These are phyloP conservation scores for Onychorhynchus coronatus DNA, from an alignment of 2,113 vertebrate species.

Conservation along the genomic window DNA sequence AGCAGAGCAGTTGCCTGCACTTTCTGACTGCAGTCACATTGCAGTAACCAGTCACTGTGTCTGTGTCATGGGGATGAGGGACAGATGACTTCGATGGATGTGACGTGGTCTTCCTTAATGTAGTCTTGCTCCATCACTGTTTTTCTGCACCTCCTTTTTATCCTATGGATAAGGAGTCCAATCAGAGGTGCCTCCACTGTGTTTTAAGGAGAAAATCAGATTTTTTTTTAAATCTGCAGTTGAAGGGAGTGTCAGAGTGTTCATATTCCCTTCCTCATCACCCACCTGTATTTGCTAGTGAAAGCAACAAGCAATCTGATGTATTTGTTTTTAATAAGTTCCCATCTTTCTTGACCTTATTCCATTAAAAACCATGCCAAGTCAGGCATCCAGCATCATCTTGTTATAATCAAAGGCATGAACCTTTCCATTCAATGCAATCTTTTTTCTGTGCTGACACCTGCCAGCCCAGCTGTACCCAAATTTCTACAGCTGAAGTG, in stretches of 20 bases:
- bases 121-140: background rate
- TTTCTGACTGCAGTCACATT: background rate
- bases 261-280: background rate
- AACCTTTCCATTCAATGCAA: background rate
- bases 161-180: background rate
- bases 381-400: background rate
- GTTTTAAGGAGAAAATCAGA: background rate
- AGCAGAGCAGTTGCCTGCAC: background rate
- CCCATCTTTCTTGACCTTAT: background rate
- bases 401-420: background rate
- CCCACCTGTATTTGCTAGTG: background rate
- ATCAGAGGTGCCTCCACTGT: background rate
- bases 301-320: background rate
- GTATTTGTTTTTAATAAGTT: background rate
- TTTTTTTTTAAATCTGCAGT: background rate
- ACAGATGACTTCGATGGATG: background rate
- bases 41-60: rapidly evolving
- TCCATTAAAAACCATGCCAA: background rate
- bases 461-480: background rate
- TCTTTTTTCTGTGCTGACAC: background rate
- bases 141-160: background rate
- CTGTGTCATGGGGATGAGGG: background rate
- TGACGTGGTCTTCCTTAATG: background rate
- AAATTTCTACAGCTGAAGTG: background rate
- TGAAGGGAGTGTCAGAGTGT: rapidly evolving